Conservation (phyloP, 2,113 vertebrate species). For the Columba janthina region DNA sequence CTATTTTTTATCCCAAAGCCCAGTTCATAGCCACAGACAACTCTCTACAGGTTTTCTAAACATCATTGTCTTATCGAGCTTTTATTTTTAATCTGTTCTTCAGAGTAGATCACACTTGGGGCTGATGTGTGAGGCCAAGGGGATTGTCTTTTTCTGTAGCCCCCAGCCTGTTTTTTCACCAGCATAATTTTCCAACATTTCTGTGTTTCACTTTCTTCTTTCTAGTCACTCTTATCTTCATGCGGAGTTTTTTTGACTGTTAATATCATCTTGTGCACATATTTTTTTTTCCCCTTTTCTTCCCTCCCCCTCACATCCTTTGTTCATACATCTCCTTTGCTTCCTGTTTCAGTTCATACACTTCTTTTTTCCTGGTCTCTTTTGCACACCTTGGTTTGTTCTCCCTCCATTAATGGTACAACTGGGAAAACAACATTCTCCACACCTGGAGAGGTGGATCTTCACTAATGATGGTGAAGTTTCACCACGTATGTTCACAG, state of each 20-base stretch:
- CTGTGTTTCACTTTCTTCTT: background rate
- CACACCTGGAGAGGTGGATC: background rate
- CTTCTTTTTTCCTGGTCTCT: background rate
- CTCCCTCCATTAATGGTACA: background rate
- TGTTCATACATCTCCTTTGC: background rate
- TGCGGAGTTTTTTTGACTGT: background rate
- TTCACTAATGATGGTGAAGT: background rate
- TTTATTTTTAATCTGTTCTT: background rate
- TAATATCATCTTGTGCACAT: background rate
- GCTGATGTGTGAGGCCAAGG: background rate
- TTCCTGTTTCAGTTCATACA: background rate
- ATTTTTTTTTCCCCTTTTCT: background rate
- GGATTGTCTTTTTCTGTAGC: background rate
- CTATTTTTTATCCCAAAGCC: background rate
- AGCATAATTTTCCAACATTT: background rate
- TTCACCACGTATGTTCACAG: background rate
- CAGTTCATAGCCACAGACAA: background rate
- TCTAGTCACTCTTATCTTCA: background rate
- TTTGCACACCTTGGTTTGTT: background rate
- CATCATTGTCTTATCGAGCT: background rate
- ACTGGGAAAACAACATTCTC: background rate
- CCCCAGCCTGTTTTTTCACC: background rate
- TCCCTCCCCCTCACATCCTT: background rate
- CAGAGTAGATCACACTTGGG: background rate
- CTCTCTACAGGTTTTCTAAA: background rate